Conservation (phyloP, 2,113 vertebrate genomes). For the Crotalus tigris region DNA sequence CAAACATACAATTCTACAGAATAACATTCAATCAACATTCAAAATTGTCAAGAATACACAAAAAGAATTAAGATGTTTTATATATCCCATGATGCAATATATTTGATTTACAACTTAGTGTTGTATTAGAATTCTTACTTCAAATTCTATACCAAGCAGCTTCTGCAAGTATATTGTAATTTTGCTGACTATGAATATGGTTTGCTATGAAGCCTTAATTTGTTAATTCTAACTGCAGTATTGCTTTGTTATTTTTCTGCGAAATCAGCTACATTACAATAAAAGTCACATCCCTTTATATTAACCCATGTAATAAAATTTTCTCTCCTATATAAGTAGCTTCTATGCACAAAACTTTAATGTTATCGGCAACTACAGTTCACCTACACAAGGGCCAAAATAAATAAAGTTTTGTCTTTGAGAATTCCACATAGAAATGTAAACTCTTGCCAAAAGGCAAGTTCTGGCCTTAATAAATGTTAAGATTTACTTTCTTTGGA, state of each 20-base stretch:
- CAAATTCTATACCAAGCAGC: conserved; percentile 63
- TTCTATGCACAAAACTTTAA: conserved; percentile 30
- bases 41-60: conserved; percentile 75
- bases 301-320: conserved; percentile 37
- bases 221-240: conserved; percentile 29
- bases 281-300: conserved; percentile 35
- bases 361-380: conserved; percentile 31
- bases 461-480: conserved; percentile 38
- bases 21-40: conserved; percentile 81
- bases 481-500: not conserved
- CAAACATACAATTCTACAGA: conserved; percentile 74
- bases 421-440: conserved; percentile 31
- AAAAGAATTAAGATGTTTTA: conserved; percentile 75
- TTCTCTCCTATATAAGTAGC: conserved; percentile 12
- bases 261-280: conserved; percentile 41
- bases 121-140: conserved; percentile 63
- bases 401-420: not conserved
- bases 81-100: conserved; percentile 89
- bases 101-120: conserved; percentile 67
- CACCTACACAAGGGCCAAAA: not conserved
- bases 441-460: conserved; percentile 28
- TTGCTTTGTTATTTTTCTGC: conserved; percentile 52
- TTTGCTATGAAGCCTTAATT: conserved; percentile 49
- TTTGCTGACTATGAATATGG: conserved; percentile 50
- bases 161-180: conserved; percentile 68